Percentiles rank a stretch among this genome's conserved stretches.
These are phyloP conservation scores for Reinhardtius hippoglossoides DNA, from an alignment of 2,113 vertebrate species.

Conservation along the genomic window DNA sequence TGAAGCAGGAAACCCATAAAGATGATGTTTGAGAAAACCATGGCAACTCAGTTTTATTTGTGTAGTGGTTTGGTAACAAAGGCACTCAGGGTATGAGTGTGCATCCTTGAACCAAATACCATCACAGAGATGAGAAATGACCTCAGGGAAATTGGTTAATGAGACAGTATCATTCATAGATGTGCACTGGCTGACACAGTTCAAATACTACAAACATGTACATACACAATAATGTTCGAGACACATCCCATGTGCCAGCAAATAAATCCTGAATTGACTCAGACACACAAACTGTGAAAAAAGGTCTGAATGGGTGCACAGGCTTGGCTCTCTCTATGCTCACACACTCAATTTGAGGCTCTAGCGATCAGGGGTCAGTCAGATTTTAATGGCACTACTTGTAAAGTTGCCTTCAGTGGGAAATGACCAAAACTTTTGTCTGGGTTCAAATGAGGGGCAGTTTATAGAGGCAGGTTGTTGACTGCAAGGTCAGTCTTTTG, in stretches of 20 bases:
- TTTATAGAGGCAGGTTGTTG: slow-evolving; percentile 2
- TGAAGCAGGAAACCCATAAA: too few relatives aligned
- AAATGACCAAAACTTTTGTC: slow-evolving; percentile 38
- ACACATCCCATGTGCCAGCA: slow-evolving; percentile 11
- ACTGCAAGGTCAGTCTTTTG: slow-evolving; percentile 11
- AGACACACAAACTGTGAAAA: slow-evolving; percentile 7
- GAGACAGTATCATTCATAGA: too few relatives aligned
- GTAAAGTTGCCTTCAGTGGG: slow-evolving; percentile 9
- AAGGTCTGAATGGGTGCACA: too few relatives aligned
- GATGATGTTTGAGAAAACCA: too few relatives aligned
- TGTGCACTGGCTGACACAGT: too few relatives aligned
- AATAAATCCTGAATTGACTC: slow-evolving; percentile 39
- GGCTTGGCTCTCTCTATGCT: background rate
- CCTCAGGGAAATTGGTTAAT: too few relatives aligned
- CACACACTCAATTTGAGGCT: slow-evolving; percentile 21
- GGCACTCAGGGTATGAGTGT: too few relatives aligned
- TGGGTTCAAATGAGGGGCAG: slow-evolving; percentile 34
- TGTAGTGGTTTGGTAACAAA: too few relatives aligned
- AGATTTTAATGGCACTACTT: slow-evolving; percentile 27
- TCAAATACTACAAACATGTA: too few relatives aligned
- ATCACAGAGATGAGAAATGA: too few relatives aligned
- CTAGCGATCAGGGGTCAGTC: slow-evolving; percentile 24
- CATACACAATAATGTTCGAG: slow-evolving; percentile 13
- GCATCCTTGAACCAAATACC: too few relatives aligned
- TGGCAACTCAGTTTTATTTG: too few relatives aligned